Evolutionary conservation across 2,888 invertebrate species (phyloP).

Genomic region (Eretmocerus hayati): DNA sequence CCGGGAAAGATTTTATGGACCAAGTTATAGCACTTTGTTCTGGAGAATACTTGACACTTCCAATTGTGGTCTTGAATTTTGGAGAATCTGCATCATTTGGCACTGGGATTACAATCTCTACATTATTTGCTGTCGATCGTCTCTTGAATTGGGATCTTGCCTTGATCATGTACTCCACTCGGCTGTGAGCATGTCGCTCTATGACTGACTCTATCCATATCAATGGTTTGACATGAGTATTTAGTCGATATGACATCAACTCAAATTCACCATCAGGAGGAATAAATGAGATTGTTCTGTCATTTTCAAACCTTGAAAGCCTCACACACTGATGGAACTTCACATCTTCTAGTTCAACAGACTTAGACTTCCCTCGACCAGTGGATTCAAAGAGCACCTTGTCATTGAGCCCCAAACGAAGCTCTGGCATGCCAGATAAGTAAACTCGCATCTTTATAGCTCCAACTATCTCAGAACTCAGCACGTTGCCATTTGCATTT

Average conservation of each 20-base stretch:
- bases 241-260: slow-evolving; percentile 94
- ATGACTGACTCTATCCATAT: slow-evolving; percentile 99
- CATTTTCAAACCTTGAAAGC: slow-evolving; percentile 94
- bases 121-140: slow-evolving; percentile 96
- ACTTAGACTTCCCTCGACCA: slow-evolving; percentile 94
- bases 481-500: slow-evolving; percentile 92
- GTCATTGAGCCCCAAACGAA: slow-evolving; percentile 92
- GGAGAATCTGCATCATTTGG: slow-evolving; percentile 97
- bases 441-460: slow-evolving; percentile 99
- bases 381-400: slow-evolving; percentile 97
- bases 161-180: slow-evolving; percentile 99
- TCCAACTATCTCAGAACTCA: slow-evolving; percentile 96
- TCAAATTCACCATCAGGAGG: slow-evolving; percentile 99
- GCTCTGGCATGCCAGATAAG: slow-evolving; percentile 96
- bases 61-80: slow-evolving; percentile 95
- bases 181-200: slow-evolving; percentile 92
- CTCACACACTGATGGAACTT: slow-evolving; percentile 99
- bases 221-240: slow-evolving; percentile 93
- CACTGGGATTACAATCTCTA: slow-evolving; percentile 93
- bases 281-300: slow-evolving; percentile 96
- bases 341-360: slow-evolving; percentile 95
- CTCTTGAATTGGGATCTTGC: slow-evolving; percentile 98
- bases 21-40: slow-evolving; percentile 95
- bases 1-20: slow-evolving; percentile 96
- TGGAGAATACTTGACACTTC: slow-evolving; percentile 94